Base-by-base conservation (phyloP, 1,140 invertebrate genomes). In the Cryptotermes secundus region DNA sequence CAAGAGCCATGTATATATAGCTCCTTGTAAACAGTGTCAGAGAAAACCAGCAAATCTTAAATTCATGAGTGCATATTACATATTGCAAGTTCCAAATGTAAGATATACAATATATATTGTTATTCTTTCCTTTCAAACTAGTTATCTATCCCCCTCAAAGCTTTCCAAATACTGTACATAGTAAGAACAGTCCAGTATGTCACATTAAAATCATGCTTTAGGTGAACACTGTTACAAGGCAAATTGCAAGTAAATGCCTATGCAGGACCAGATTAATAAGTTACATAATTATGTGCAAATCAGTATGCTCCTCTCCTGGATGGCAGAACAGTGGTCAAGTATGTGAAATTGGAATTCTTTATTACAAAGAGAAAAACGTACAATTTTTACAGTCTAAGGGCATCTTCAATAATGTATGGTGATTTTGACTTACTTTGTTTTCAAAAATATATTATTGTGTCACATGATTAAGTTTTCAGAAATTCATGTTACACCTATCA, bases 41-140 rank as follows among this genome's bases (percentile, higher is more conserved):
- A 72, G 31, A 9, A 72, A 72, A 26, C 59, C 59, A 72, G 26
- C 59, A 72, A 72, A 72, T 72, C 14, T 72, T 26, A 72, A 72
- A 72, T 72, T 72, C 31, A 72, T n/a, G 4, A 14, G 9, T 49
- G 19, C 22, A 49, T 19, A 19, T 72, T 31, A 72, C 6, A 59
- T 72, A 72, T 72, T 72, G 59, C 59, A 72, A 72, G 59, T 72
- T 72, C 59, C 59, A 72, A 72, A 72, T 72, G 59, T 26, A 72
- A 72, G n/a, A 31, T 72, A 31, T 31, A 72, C n/a, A 31, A n/a
- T 10, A n/a, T 22, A 9, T 9, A 9, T 31, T 7, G n/a, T 72
- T 72, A 72, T 31, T 31, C 26, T 12, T 16, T n/a, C 59, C 26
- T 31, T 72, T 10, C 59, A 72, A 26, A 72, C 26, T 4, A 31